phyloP scores from a whole-genome alignment of 2,888 invertebrate genomes.

The Seira musarum region DNA sequence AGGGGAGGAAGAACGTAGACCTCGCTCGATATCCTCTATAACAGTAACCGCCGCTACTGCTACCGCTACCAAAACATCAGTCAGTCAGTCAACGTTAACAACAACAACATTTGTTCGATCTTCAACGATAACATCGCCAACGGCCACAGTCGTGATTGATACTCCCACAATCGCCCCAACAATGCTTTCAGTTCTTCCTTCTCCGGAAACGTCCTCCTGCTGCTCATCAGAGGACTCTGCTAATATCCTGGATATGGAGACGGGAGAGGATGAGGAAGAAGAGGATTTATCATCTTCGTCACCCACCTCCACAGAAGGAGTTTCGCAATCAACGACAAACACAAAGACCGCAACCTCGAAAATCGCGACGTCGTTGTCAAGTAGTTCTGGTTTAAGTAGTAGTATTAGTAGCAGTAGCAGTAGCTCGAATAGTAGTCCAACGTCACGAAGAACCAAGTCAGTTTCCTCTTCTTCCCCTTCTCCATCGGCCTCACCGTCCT shows the following conservation, averaged over 20 bases:
- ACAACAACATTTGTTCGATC: not conserved
- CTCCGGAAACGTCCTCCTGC: slow-evolving; percentile 47
- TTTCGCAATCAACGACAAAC: not conserved
- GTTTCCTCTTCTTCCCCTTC: slow-evolving; percentile 50
- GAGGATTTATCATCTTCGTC: slow-evolving; percentile 19
- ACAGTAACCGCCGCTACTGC: slow-evolving; percentile 3
- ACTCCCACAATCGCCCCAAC: slow-evolving; percentile 24
- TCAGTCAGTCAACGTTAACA: not conserved
- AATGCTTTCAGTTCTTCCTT: slow-evolving; percentile 24
- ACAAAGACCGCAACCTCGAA: not conserved
- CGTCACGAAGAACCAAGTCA: slow-evolving; percentile 48
- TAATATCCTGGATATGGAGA: slow-evolving; percentile 21
- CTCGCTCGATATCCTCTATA: not conserved
- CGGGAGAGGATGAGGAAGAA: slow-evolving; percentile 39
- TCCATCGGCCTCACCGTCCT: slow-evolving; percentile 42
- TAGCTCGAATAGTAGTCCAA: slow-evolving; percentile 22
- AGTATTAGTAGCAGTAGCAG: slow-evolving; percentile 29
- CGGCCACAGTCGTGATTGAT: not conserved
- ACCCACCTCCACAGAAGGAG: slow-evolving; percentile 19
- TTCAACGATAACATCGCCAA: not conserved
- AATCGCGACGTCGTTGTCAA: not conserved
- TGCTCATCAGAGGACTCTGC: slow-evolving; percentile 49
- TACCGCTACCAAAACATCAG: not conserved
- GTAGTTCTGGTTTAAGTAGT: not conserved
- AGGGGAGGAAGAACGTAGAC: slow-evolving; percentile 5